Conservation (phyloP, 2,888 invertebrate genomes). For the Noctua janthe region DNA sequence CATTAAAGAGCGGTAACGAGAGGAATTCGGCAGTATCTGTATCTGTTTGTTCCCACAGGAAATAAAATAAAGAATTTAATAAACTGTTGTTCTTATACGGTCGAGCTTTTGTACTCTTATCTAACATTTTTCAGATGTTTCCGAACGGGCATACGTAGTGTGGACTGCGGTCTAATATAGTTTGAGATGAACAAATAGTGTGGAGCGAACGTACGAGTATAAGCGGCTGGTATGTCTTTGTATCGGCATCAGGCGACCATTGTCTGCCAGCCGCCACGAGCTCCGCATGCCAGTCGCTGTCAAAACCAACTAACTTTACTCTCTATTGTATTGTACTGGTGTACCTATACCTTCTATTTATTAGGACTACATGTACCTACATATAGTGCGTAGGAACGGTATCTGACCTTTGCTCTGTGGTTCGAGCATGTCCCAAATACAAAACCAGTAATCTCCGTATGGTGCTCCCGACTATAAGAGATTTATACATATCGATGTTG, state of each 20-base stretch:
- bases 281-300: slow-evolving; percentile 63
- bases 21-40: slow-evolving; percentile 11
- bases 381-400: not conserved
- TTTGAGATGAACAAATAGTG: slow-evolving; percentile 67
- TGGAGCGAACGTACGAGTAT: slow-evolving; percentile 67
- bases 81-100: slow-evolving; percentile 25
- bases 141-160: slow-evolving; percentile 24
- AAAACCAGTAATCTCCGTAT: slow-evolving; percentile 6
- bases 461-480: not conserved
- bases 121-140: slow-evolving; percentile 47
- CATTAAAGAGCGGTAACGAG: slow-evolving; percentile 24
- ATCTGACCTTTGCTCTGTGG: not conserved
- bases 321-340: slow-evolving; percentile 20
- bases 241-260: slow-evolving; percentile 65
- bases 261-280: slow-evolving; percentile 64
- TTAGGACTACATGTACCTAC: not conserved
- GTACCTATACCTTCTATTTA: not conserved
- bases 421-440: not conserved
- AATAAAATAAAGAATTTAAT: slow-evolving; percentile 51
- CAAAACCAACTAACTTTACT: slow-evolving; percentile 40
- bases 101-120: slow-evolving; percentile 38
- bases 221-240: slow-evolving; percentile 71
- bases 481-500: not conserved
- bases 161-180: slow-evolving; percentile 60
- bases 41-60: slow-evolving; percentile 17